These are phyloP conservation scores for Meloidogyne chitwoodi DNA, from an alignment of 1,140 invertebrate genomes.

Conservation along the genomic window DNA sequence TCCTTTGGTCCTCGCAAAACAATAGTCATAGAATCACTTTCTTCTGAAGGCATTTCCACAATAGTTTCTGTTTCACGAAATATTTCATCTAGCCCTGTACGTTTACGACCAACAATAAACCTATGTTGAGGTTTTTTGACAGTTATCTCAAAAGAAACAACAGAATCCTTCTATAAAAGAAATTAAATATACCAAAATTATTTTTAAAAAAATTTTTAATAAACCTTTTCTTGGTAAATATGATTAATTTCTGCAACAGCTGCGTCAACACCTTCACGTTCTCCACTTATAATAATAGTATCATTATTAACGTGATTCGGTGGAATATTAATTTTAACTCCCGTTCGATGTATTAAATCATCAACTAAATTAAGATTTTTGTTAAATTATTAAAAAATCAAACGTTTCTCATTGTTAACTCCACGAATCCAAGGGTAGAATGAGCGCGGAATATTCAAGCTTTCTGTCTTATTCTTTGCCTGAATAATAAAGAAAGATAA, in stretches of 20 bases:
- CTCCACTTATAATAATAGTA: slow-evolving; percentile 89
- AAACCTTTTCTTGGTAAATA: slow-evolving; percentile 82
- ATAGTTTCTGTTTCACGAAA: slow-evolving; percentile 83
- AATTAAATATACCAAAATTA: not conserved
- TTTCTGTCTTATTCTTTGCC: slow-evolving; percentile 78
- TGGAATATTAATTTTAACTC: slow-evolving; percentile 85
- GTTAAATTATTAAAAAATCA: slow-evolving; percentile 61
- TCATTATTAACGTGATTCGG: slow-evolving; percentile 83
- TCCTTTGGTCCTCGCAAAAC: slow-evolving; percentile 82
- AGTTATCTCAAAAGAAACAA: slow-evolving; percentile 83
- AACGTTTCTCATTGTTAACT: slow-evolving; percentile 58
- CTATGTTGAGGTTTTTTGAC: slow-evolving; percentile 92
- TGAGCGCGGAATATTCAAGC: slow-evolving; percentile 72
- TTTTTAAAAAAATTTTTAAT: not conserved
- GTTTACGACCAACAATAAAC: slow-evolving; percentile 84
- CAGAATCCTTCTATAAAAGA: slow-evolving; percentile 72
- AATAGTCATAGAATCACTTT: slow-evolving; percentile 81
- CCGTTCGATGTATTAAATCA: slow-evolving; percentile 50
- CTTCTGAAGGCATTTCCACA: slow-evolving; percentile 87
- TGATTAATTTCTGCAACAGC: slow-evolving; percentile 79
- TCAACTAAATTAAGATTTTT: slow-evolving; percentile 69
- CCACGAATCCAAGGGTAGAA: slow-evolving; percentile 65
- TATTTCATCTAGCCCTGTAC: slow-evolving; percentile 83
- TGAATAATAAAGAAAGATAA: slow-evolving; percentile 57
- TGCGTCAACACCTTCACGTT: slow-evolving; percentile 84